Evolutionary conservation across 2,113 vertebrate genomes (phyloP).

Genomic region (Eleginops maclovinus): DNA sequence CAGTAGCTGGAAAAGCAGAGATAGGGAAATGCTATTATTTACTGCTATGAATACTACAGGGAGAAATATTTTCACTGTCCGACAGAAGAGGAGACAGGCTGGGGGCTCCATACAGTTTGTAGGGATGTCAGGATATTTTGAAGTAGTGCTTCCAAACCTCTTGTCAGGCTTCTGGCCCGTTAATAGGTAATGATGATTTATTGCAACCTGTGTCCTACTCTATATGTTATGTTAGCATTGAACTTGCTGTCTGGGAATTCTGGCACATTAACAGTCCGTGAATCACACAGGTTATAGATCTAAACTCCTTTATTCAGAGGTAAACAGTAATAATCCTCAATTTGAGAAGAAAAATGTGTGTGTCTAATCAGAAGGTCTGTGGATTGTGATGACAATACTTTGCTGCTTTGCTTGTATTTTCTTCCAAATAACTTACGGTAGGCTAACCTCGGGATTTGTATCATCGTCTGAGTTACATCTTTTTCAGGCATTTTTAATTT

Average conservation of each 20-base stretch:
- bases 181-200: background rate
- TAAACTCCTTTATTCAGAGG: background rate
- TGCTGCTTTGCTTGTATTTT: background rate
- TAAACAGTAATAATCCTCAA: background rate
- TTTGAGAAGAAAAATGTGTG: background rate
- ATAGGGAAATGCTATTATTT: constrained; percentile 63
- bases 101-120: constrained; percentile 15
- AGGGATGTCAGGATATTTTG: background rate
- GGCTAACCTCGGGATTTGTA: background rate
- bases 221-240: background rate
- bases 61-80: constrained; percentile 76
- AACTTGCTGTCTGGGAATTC: background rate
- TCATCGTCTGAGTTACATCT: background rate
- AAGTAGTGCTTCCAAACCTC: background rate
- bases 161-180: background rate
- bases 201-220: background rate
- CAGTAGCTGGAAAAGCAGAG: constrained; percentile 64
- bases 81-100: constrained; percentile 15
- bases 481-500: background rate
- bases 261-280: background rate
- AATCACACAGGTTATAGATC: background rate
- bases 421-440: background rate
- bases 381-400: background rate
- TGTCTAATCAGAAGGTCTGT: background rate
- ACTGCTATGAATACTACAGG: constrained; percentile 51